Conservation (phyloP, 2,888 invertebrate species). For the Lordiphosa fenestrarum region DNA sequence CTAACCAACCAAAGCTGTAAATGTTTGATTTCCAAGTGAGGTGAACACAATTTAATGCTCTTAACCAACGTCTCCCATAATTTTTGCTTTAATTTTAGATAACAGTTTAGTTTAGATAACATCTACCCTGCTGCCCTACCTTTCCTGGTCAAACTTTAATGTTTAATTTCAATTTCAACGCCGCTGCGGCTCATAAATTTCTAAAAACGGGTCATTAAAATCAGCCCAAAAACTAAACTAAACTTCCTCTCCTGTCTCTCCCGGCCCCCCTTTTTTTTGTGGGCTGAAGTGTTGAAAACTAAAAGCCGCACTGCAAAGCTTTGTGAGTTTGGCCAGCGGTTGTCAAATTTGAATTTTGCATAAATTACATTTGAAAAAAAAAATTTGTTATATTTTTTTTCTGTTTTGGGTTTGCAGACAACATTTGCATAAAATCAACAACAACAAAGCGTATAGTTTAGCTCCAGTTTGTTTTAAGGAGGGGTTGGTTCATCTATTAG, state of each 20-base stretch:
- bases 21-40: too few species aligned
- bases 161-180: constrained; percentile 63
- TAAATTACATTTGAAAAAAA: constrained; percentile 59
- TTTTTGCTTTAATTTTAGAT: too few species aligned
- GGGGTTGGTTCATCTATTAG: constrained; percentile 32
- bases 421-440: constrained; percentile 59
- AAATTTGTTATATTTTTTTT: constrained; percentile 2
- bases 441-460: constrained; percentile 7
- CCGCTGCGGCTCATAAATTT: constrained; percentile 63
- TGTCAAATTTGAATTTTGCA: constrained; percentile 56
- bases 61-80: too few species aligned
- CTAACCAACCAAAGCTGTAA: too few species aligned
- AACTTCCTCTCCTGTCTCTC: constrained; percentile 21
- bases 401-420: constrained; percentile 5
- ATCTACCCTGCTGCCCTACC: too few species aligned
- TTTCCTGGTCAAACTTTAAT: constrained; percentile 6
- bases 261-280: not conserved
- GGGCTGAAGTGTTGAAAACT: constrained; percentile 34
- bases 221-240: constrained; percentile 35
- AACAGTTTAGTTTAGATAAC: too few species aligned
- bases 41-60: too few species aligned
- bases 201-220: constrained; percentile 61
- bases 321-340: constrained; percentile 37
- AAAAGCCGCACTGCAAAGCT: constrained; percentile 38
- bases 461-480: constrained; percentile 5